Evolutionary conservation across 1,140 invertebrate genomes (phyloP).

Genomic region (Neodiprion virginianus): DNA sequence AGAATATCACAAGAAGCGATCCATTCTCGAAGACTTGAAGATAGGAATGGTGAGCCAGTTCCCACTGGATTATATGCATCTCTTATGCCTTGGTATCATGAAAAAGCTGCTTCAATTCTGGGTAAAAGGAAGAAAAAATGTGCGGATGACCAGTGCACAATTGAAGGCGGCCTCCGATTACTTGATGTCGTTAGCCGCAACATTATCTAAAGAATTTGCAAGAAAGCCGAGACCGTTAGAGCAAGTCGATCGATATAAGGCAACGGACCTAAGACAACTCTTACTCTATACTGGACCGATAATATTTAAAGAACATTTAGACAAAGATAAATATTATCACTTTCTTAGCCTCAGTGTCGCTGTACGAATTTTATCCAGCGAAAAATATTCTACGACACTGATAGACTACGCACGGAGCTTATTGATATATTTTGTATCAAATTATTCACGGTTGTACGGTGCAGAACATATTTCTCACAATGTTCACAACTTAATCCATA

Average conservation of each 20-base stretch:
- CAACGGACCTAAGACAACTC: slow-evolving; percentile 53
- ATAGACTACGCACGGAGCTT: too few species aligned
- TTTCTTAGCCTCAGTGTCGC: too few species aligned
- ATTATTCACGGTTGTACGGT: too few species aligned
- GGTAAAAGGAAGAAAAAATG: slow-evolving; percentile 34
- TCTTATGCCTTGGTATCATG: too few species aligned
- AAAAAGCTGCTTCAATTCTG: slow-evolving; percentile 34
- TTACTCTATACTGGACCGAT: slow-evolving; percentile 51
- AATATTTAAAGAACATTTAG: slow-evolving; percentile 29
- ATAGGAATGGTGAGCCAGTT: too few species aligned
- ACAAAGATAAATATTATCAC: neutral
- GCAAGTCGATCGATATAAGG: slow-evolving; percentile 51
- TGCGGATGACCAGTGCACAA: neutral
- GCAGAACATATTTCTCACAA: neutral
- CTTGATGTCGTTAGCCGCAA: neutral
- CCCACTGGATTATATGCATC: too few species aligned
- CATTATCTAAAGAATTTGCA: slow-evolving; percentile 43
- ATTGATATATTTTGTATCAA: neutral
- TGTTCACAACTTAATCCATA: slow-evolving; percentile 33
- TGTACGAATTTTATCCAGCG: too few species aligned
- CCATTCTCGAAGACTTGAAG: too few species aligned
- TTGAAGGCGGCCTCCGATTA: slow-evolving; percentile 9
- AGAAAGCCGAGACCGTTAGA: slow-evolving; percentile 19
- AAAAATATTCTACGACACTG: too few species aligned
- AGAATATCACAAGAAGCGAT: too few species aligned